These are phyloP conservation scores for Caenorhabditis sp. DNA, from an alignment of 2,888 invertebrate genomes.

Conservation along the genomic window DNA sequence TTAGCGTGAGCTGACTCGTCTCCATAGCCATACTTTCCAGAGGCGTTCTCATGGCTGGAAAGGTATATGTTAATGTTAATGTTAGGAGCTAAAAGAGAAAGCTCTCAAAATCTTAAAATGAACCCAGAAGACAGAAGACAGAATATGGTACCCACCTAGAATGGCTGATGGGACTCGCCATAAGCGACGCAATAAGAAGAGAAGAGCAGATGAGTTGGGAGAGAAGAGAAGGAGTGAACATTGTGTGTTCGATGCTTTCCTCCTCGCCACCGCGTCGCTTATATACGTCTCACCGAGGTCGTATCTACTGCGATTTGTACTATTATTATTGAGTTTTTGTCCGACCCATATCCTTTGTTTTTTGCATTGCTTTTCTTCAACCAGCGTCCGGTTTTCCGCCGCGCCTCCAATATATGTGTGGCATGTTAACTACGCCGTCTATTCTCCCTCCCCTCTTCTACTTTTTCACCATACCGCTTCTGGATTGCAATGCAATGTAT, in stretches of 20 bases:
- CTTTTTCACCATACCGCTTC: constrained; percentile 27
- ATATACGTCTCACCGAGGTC: constrained; percentile 63
- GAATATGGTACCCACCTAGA: constrained; percentile 36
- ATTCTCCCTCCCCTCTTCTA: constrained; percentile 22
- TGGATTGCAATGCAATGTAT: constrained; percentile 18
- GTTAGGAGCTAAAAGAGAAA: too few relatives aligned
- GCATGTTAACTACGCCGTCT: constrained; percentile 58
- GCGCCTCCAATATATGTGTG: constrained; percentile 6
- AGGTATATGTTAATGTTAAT: too few relatives aligned
- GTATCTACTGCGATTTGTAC: constrained; percentile 63
- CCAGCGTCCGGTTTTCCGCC: constrained; percentile 54
- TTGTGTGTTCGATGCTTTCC: constrained; percentile 58
- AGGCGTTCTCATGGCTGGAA: constrained; percentile 65
- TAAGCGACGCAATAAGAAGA: constrained; percentile 38
- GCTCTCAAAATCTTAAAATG: constrained; percentile 9
- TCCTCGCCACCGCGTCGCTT: constrained; percentile 40
- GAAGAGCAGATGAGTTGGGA: constrained; percentile 57
- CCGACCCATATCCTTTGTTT: constrained; percentile 64
- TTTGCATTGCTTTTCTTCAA: constrained; percentile 44
- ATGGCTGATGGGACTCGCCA: constrained; percentile 57
- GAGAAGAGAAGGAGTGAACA: constrained; percentile 57
- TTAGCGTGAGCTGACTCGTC: constrained; percentile 68
- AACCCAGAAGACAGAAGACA: not conserved
- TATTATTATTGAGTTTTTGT: constrained; percentile 66
- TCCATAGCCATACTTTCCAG: constrained; percentile 66